These are phyloP conservation scores for Apomyelois bistriatella DNA, from an alignment of 2,888 invertebrate genomes.

Conservation along the genomic window DNA sequence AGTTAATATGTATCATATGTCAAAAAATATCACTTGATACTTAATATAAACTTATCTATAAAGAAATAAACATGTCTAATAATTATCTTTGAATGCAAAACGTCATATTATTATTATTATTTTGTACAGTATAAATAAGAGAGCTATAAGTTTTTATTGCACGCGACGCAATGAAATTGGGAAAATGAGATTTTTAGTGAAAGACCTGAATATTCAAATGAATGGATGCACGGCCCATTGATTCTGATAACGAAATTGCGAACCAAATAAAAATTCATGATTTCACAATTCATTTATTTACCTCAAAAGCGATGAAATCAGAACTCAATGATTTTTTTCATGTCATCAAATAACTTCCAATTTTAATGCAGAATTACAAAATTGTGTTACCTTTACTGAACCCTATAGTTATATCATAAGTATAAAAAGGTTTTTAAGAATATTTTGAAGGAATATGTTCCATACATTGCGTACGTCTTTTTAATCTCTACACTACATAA, in stretches of 20 bases:
- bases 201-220: slow-evolving; percentile 11
- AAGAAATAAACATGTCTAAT: too few relatives aligned
- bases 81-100: too few relatives aligned
- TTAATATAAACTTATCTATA: too few relatives aligned
- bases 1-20: too few relatives aligned
- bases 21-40: too few relatives aligned
- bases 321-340: not conserved
- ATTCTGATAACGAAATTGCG: slow-evolving; percentile 7
- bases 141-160: not conserved
- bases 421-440: too few relatives aligned
- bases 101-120: not conserved
- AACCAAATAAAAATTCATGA: slow-evolving; percentile 6
- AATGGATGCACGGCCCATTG: slow-evolving; percentile 9
- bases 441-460: too few relatives aligned
- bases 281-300: slow-evolving; percentile 7
- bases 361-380: not conserved
- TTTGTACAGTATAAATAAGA: not conserved
- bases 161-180: not conserved
- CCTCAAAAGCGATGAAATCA: not conserved
- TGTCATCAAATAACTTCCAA: not conserved
- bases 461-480: too few relatives aligned
- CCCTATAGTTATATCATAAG: too few relatives aligned
- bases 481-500: too few relatives aligned
- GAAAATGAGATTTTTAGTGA: slow-evolving; percentile 11
- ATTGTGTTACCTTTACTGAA: too few relatives aligned